Percentiles rank a stretch among this genome's conserved stretches.
Conservation (phyloP, 2,888 invertebrate genomes). For the Bimastos eiseni region DNA sequence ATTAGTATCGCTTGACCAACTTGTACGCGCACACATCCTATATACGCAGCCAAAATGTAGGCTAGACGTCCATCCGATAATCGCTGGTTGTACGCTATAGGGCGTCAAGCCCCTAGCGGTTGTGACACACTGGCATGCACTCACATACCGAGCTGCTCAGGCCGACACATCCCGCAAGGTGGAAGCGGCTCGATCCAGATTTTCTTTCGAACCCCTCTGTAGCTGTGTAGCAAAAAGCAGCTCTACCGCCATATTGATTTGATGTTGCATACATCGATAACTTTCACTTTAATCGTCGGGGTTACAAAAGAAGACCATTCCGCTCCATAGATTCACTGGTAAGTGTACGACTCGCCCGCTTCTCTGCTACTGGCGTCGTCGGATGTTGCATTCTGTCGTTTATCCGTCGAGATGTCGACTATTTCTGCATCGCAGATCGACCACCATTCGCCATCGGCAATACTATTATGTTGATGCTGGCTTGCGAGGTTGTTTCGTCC, state of each 20-base stretch:
- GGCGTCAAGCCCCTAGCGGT: background rate
- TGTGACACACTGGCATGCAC: background rate
- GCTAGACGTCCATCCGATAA: background rate
- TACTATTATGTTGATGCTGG: background rate
- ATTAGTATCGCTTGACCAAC: background rate
- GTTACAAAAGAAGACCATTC: background rate
- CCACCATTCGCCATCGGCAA: background rate
- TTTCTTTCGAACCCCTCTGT: background rate
- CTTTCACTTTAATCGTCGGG: background rate
- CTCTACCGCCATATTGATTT: background rate
- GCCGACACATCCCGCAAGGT: background rate
- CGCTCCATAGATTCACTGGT: background rate
- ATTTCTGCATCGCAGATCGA: background rate
- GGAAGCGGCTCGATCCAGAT: background rate
- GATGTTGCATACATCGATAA: too few species aligned
- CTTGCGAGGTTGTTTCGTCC: background rate
- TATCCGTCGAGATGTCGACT: background rate
- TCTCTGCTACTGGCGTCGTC: conserved; percentile 4
- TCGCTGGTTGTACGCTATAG: background rate
- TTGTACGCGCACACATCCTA: background rate
- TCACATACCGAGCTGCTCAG: background rate
- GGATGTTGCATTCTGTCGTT: background rate
- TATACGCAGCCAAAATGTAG: background rate
- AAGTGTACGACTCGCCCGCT: background rate
- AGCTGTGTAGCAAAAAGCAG: background rate